A percentile compares a stretch with the other conserved stretches of the same genome.
Evolutionary conservation across 2,888 invertebrate species (phyloP).

Genomic region (Acanthosepion pharaonis): DNA sequence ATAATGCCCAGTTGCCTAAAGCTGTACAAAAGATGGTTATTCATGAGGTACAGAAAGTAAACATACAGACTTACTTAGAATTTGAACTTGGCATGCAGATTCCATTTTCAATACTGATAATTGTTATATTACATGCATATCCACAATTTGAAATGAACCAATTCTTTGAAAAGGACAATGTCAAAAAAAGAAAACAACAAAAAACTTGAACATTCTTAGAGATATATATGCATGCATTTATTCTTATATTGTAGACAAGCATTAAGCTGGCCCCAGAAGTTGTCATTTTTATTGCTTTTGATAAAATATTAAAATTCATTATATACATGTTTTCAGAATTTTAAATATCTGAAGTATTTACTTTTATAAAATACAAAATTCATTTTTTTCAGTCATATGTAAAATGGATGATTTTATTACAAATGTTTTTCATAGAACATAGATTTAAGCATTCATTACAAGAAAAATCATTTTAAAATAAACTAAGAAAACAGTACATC

Average conservation of each 20-base stretch:
- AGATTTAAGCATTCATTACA: neutral
- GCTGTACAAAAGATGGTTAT: no score
- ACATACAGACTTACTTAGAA: no score
- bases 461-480: neutral
- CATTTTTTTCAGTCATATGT: neutral
- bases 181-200: neutral
- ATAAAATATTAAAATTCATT: neutral
- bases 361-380: neutral
- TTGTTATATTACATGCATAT: no score
- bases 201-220: neutral
- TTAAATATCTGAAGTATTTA: neutral
- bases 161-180: no score
- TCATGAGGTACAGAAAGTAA: no score
- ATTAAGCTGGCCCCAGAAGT: neutral
- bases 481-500: neutral
- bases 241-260: neutral
- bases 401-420: neutral
- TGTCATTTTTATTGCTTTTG: neutral
- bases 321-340: neutral
- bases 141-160: no score
- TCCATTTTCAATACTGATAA: no score
- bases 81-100: no score
- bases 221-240: neutral
- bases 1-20: no score
- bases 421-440: neutral